A percentile compares a stretch with the other conserved stretches of the same genome.
These are phyloP conservation scores for Apamea crenata DNA, from an alignment of 2,888 invertebrate species.

Conservation along the genomic window DNA sequence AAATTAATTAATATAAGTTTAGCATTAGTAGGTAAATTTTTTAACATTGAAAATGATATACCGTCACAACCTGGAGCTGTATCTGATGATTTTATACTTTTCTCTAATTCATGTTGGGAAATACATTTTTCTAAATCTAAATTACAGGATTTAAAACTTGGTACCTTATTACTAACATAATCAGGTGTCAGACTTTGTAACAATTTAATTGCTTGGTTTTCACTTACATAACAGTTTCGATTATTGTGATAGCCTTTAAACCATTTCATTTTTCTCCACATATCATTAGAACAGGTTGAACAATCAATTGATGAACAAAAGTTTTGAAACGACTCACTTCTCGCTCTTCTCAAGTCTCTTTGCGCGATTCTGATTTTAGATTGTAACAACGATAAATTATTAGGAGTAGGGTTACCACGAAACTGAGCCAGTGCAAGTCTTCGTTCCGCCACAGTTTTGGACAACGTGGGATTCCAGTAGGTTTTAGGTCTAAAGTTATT, in stretches of 20 bases:
- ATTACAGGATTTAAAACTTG: slow-evolving; percentile 9
- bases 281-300: slow-evolving; percentile 2
- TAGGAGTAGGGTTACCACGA: slow-evolving; percentile 6
- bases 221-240: neutral
- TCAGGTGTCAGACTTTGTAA: too few relatives aligned
- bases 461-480: neutral
- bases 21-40: slow-evolving; percentile 6
- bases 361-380: neutral
- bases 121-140: slow-evolving; percentile 4
- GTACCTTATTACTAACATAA: neutral
- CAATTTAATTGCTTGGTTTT: neutral
- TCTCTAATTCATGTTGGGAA: slow-evolving; percentile 7
- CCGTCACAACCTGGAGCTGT: slow-evolving; percentile 19
- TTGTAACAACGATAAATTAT: neutral
- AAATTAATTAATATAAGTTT: slow-evolving; percentile 12
- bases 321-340: neutral
- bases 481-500: neutral
- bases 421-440: slow-evolving; percentile 8
- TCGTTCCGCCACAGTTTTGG: neutral
- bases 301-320: slow-evolving; percentile 1
- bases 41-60: slow-evolving; percentile 22
- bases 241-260: too few relatives aligned
- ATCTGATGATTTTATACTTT: slow-evolving; percentile 3
- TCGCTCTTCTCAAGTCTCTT: neutral
- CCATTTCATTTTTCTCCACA: neutral